Evolutionary conservation across 2,888 invertebrate genomes (phyloP).

Genomic region (Drosophila fungiperda): DNA sequence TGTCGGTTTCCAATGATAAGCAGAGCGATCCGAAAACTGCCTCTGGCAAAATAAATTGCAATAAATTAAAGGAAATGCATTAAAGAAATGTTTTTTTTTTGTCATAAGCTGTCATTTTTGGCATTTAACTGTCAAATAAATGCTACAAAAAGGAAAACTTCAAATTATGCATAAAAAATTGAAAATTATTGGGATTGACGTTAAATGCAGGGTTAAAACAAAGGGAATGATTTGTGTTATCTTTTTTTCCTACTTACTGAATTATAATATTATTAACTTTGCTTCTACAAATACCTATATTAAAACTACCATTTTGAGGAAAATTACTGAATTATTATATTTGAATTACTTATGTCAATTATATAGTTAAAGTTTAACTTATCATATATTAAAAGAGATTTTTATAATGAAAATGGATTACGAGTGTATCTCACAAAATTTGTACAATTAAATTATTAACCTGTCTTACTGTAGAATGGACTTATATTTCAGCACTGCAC

Average conservation of each 20-base stretch:
- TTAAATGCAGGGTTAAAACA: background rate
- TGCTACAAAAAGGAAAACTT: conserved; percentile 22
- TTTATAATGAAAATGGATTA: background rate
- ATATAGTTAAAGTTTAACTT: background rate
- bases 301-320: background rate
- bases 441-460: background rate
- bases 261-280: background rate
- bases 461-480: background rate
- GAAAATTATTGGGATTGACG: background rate
- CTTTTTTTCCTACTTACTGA: background rate
- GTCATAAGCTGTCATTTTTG: conserved; percentile 62
- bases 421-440: background rate
- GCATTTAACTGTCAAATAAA: conserved; percentile 48
- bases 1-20: conserved; percentile 52
- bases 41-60: conserved; percentile 56
- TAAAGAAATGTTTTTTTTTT: conserved; percentile 71
- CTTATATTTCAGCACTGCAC: background rate
- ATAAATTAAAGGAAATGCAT: conserved; percentile 74
- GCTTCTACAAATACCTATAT: background rate
- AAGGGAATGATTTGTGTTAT: background rate
- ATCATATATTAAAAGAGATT: background rate
- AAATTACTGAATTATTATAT: background rate
- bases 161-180: conserved; percentile 23
- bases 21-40: conserved; percentile 42
- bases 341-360: background rate